These are phyloP conservation scores for Lumbricus terrestris DNA, from an alignment of 2,888 invertebrate species.

Conservation along the genomic window DNA sequence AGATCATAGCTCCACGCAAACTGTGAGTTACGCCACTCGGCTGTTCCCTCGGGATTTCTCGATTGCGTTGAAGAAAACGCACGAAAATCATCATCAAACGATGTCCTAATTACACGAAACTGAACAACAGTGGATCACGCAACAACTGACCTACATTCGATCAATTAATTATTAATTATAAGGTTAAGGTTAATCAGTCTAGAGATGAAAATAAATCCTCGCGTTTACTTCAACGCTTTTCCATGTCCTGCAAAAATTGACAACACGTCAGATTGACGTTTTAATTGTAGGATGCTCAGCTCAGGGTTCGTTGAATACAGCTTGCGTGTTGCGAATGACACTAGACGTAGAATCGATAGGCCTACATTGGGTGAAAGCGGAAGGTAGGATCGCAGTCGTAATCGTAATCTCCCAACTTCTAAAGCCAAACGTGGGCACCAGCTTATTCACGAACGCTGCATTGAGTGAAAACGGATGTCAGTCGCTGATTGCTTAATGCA, in stretches of 20 bases:
- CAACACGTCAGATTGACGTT: neutral
- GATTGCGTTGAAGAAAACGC: neutral
- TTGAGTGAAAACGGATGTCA: no score
- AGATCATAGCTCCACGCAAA: neutral
- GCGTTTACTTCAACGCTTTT: neutral
- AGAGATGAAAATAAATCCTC: neutral
- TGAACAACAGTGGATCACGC: neutral
- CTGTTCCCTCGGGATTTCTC: neutral
- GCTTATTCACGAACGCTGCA: no score
- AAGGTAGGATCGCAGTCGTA: neutral
- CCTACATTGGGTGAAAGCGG: neutral
- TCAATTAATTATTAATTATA: neutral
- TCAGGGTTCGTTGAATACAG: neutral
- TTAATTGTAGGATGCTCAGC: neutral
- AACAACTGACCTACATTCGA: neutral
- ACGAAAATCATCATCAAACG: neutral
- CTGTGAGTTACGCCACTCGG: neutral
- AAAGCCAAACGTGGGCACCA: no score
- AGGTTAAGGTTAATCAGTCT: neutral
- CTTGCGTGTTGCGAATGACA: neutral
- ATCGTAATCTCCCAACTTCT: no score
- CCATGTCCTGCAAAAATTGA: neutral
- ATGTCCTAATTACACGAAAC: neutral
- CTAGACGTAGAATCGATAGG: neutral
- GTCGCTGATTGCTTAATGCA: no score